These are phyloP conservation scores for Spodoptera litura DNA, from an alignment of 1,140 invertebrate species.

Conservation along the genomic window DNA sequence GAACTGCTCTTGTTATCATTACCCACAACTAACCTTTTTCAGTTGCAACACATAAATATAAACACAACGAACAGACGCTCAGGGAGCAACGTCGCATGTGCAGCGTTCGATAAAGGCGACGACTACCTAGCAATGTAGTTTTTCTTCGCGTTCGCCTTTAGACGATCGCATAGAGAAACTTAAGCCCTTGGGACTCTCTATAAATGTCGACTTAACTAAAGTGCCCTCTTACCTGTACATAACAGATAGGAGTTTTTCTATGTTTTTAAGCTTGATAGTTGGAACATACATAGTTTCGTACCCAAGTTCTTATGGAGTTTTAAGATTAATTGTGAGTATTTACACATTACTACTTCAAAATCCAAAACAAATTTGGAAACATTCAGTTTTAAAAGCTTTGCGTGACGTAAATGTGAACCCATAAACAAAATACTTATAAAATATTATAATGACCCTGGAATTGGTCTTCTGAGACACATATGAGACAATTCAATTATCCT, in stretches of 20 bases:
- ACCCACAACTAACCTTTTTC: constrained; percentile 33
- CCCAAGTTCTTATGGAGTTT: no score
- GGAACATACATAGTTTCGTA: neutral
- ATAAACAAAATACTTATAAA: no score
- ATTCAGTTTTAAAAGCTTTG: no score
- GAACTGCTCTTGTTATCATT: constrained; percentile 49
- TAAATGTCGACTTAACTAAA: constrained; percentile 56
- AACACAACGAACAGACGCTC: neutral
- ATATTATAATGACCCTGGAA: neutral
- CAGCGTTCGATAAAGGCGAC: constrained; percentile 55
- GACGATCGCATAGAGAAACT: constrained; percentile 56
- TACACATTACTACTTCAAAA: no score
- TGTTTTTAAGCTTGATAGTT: constrained; percentile 3
- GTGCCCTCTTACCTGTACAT: constrained; percentile 51
- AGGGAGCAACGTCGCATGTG: neutral
- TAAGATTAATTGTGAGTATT: no score
- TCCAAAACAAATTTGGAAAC: no score
- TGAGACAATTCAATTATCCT: constrained; percentile 80
- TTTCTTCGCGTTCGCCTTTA: constrained; percentile 50
- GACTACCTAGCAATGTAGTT: constrained; percentile 51
- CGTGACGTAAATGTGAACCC: no score
- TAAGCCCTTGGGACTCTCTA: constrained; percentile 52
- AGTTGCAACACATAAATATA: neutral
- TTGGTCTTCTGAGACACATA: constrained; percentile 35
- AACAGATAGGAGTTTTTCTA: constrained; percentile 25